Conservation (phyloP, 92 coral and sea anemone genomes). For the Pocillopora meandrina region DNA sequence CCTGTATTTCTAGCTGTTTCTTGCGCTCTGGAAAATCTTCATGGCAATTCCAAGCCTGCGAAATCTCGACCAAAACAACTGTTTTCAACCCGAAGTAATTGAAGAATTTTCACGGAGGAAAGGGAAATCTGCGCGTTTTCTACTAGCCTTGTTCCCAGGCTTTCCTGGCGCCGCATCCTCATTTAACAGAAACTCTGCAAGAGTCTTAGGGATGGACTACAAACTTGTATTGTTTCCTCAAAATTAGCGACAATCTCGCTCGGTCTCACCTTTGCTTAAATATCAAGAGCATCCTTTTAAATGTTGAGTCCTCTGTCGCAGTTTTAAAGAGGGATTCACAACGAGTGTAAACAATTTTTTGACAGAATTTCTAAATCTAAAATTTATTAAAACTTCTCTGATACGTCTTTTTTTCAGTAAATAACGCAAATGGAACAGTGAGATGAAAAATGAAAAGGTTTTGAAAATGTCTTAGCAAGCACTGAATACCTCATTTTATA, state of each 20-base stretch:
- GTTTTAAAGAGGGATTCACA: too few relatives aligned
- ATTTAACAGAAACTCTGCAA: background rate
- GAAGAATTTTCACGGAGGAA: conserved; percentile 19
- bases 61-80: conserved; percentile 19
- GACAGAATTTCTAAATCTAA: too few relatives aligned
- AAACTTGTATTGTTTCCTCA: background rate
- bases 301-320: too few relatives aligned
- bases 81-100: conserved; percentile 1
- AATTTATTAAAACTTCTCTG: too few relatives aligned
- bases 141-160: conserved; percentile 54
- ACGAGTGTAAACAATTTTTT: too few relatives aligned
- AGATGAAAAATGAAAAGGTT: background rate
- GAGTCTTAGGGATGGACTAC: background rate
- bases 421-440: background rate
- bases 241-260: too few relatives aligned
- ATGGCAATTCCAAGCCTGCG: conserved; percentile 24
- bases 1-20: conserved; percentile 38
- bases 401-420: too few relatives aligned
- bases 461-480: too few relatives aligned
- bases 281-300: too few relatives aligned
- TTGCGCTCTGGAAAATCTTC: conserved; percentile 36
- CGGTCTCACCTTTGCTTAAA: too few relatives aligned
- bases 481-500: background rate
- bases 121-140: conserved; percentile 18
- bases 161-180: conserved; percentile 27